These are phyloP conservation scores for Conistra vaccinii DNA, from an alignment of 2,888 invertebrate species.

Conservation along the genomic window DNA sequence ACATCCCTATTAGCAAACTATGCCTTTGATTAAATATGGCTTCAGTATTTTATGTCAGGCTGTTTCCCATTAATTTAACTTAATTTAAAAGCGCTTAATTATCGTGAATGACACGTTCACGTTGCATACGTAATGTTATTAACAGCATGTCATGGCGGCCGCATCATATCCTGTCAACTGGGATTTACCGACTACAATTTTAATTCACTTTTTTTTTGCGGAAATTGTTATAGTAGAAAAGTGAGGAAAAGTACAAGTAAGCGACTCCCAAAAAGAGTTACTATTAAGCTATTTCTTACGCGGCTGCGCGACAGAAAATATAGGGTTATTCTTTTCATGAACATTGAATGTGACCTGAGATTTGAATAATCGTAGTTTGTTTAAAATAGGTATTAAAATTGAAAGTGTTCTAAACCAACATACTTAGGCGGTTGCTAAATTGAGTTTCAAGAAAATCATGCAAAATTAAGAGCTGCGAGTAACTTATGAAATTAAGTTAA, in stretches of 20 bases:
- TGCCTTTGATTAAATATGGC: slow-evolving; percentile 17
- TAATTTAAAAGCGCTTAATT: slow-evolving; percentile 53
- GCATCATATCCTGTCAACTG: neutral
- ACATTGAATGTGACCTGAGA: neutral
- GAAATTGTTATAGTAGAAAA: neutral
- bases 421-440: neutral
- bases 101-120: slow-evolving; percentile 41
- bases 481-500: too few relatives aligned
- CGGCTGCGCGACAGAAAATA: neutral
- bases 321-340: neutral
- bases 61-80: slow-evolving; percentile 46
- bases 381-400: neutral
- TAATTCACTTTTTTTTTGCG: neutral
- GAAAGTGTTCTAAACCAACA: neutral
- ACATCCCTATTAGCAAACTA: slow-evolving; percentile 8
- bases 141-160: slow-evolving; percentile 23
- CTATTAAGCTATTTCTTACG: neutral
- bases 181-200: neutral
- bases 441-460: too few relatives aligned
- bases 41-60: slow-evolving; percentile 2
- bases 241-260: neutral
- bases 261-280: neutral
- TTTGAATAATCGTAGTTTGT: neutral
- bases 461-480: neutral
- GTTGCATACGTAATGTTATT: slow-evolving; percentile 56